phyloP scores from a whole-genome alignment of 2,113 vertebrate species.

The Ranitomeya variabilis region DNA sequence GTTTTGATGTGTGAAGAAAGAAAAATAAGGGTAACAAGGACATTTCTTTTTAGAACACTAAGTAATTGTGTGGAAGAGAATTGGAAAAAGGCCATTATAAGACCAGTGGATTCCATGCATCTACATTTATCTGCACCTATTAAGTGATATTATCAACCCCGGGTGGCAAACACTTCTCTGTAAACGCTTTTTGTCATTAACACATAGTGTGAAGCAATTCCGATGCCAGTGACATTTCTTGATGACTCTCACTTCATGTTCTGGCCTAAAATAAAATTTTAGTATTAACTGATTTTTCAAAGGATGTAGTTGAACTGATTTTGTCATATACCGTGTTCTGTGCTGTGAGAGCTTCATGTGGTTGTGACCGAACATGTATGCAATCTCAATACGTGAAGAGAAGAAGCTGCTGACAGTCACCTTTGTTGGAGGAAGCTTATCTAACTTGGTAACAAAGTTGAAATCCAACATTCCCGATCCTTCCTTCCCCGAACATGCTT shows the following conservation, averaged over 20 bases:
- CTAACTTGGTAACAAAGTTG: too few species aligned
- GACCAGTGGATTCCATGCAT: neutral
- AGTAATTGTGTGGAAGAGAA: neutral
- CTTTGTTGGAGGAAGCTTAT: too few species aligned
- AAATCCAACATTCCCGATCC: too few species aligned
- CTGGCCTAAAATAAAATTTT: neutral
- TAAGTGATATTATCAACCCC: neutral
- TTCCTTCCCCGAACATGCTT: too few species aligned
- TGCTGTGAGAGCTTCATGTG: neutral
- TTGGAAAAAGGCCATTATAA: neutral
- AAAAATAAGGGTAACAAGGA: neutral
- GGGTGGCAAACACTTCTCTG: conserved; percentile 3
- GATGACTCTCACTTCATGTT: neutral
- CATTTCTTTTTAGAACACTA: neutral
- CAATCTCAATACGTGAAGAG: too few species aligned
- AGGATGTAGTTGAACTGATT: neutral
- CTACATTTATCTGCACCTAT: conserved; percentile 9
- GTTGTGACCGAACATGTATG: too few species aligned
- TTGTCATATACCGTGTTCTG: neutral
- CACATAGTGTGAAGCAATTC: neutral
- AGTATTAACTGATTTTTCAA: neutral
- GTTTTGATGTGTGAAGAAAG: neutral
- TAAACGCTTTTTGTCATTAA: neutral
- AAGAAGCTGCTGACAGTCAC: too few species aligned
- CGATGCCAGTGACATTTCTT: neutral